phyloP scores from a whole-genome alignment of 2,888 invertebrate species.

The Rotaria magnacalcarata region DNA sequence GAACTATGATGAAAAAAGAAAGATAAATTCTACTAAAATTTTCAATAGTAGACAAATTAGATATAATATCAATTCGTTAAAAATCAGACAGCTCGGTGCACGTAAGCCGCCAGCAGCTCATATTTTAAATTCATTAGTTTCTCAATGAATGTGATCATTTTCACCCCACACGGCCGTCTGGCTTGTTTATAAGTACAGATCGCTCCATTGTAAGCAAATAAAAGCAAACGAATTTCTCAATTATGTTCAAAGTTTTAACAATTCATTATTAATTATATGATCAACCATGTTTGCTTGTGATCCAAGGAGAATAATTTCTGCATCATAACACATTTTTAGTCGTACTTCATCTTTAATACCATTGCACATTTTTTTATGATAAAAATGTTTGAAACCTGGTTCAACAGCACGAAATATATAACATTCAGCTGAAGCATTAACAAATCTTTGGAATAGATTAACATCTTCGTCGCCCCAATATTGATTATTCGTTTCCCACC shows the following conservation, averaged over 20 bases:
- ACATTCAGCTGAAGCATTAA: neutral
- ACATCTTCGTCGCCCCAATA: constrained; percentile 26
- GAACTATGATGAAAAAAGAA: too few relatives aligned
- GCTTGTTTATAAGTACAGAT: too few relatives aligned
- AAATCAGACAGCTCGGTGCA: too few relatives aligned
- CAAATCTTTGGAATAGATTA: neutral
- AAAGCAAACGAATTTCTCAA: too few relatives aligned
- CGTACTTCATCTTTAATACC: neutral
- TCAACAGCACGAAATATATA: neutral
- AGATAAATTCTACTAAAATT: too few relatives aligned
- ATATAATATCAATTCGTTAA: too few relatives aligned
- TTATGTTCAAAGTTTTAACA: neutral
- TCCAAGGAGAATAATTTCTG: neutral
- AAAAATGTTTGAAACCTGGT: constrained; percentile 1
- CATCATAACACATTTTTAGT: neutral
- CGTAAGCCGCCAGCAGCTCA: too few relatives aligned
- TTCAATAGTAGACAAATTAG: too few relatives aligned
- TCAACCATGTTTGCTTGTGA: neutral
- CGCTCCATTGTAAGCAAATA: too few relatives aligned
- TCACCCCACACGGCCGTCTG: too few relatives aligned
- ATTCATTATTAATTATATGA: neutral
- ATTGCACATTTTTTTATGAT: constrained; percentile 26
- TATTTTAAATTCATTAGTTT: too few relatives aligned
- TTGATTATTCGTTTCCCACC: neutral
- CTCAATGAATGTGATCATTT: too few relatives aligned